phyloP scores from a whole-genome alignment of 2,888 invertebrate species.

The Euzetes globulus region DNA sequence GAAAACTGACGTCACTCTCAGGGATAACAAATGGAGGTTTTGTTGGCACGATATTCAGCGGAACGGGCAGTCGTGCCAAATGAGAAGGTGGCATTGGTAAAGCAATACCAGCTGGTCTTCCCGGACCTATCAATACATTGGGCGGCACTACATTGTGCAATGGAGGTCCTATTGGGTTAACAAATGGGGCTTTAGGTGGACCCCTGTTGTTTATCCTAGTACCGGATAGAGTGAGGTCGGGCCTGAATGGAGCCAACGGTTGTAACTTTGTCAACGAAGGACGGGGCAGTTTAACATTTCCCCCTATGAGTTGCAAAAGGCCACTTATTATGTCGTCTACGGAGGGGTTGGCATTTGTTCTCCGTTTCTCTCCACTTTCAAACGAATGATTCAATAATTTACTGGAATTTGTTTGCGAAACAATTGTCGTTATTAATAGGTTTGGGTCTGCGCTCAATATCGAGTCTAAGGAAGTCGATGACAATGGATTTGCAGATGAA shows the following conservation, averaged over 20 bases:
- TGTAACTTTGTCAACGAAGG: slow-evolving; percentile 47
- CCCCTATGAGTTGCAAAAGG: slow-evolving; percentile 76
- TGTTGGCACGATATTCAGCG: slow-evolving; percentile 9
- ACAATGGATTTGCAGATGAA: not conserved
- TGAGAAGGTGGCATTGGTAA: slow-evolving; percentile 54
- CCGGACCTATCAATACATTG: slow-evolving; percentile 28
- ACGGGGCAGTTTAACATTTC: slow-evolving; percentile 66
- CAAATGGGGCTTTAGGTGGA: slow-evolving; percentile 63
- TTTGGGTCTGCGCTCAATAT: not conserved
- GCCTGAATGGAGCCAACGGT: slow-evolving; percentile 33
- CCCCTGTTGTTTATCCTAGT: slow-evolving; percentile 75
- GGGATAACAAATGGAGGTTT: slow-evolving; percentile 32
- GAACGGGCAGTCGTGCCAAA: not conserved
- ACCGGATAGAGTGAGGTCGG: slow-evolving; percentile 41
- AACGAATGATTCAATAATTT: not conserved
- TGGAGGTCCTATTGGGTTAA: slow-evolving; percentile 4
- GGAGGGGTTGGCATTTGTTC: slow-evolving; percentile 37
- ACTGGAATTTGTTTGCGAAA: slow-evolving; percentile 7
- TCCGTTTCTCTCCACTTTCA: not conserved
- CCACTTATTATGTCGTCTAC: slow-evolving; percentile 79
- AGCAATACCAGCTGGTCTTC: slow-evolving; percentile 47
- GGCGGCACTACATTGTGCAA: slow-evolving; percentile 18
- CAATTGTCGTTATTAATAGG: too few species aligned
- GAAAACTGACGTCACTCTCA: slow-evolving; percentile 25
- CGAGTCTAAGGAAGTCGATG: slow-evolving; percentile 5